These are phyloP conservation scores for Drosophila melanogaster DNA, from an alignment of 1,140 invertebrate genomes.

Conservation along the genomic window DNA sequence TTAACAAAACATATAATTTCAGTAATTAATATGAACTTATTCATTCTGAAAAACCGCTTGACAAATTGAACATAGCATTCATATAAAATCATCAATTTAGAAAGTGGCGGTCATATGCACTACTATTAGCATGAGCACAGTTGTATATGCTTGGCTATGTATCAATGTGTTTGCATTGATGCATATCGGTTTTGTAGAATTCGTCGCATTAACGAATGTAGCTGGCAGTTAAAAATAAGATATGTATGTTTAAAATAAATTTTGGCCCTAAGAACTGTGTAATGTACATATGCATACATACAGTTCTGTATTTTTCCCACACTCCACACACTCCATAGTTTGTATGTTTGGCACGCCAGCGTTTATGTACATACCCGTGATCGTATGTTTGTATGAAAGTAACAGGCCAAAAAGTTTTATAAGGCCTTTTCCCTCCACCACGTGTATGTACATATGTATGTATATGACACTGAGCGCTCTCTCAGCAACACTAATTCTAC, in stretches of 20 bases:
- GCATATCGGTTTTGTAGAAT: slow-evolving; percentile 44
- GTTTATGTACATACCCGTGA: slow-evolving; percentile 29
- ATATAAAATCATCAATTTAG: no score
- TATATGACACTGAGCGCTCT: neutral
- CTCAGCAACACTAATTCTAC: neutral
- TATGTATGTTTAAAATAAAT: slow-evolving; percentile 14
- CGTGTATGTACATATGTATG: slow-evolving; percentile 70
- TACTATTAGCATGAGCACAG: no score
- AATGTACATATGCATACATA: slow-evolving; percentile 20
- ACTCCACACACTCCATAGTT: neutral
- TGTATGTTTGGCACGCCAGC: slow-evolving; percentile 13
- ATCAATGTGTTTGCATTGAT: slow-evolving; percentile 59
- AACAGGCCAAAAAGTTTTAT: slow-evolving; percentile 70
- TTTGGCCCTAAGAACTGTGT: neutral
- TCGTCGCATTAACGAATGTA: slow-evolving; percentile 32
- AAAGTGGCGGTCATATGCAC: no score
- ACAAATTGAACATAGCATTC: no score
- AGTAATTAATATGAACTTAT: no score
- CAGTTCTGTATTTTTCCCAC: slow-evolving; percentile 5
- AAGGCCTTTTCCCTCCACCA: slow-evolving; percentile 72
- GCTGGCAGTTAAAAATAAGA: slow-evolving; percentile 20
- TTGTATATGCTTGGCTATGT: slow-evolving; percentile 18
- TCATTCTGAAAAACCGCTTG: no score
- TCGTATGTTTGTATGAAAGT: slow-evolving; percentile 49
- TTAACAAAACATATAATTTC: no score